Base-by-base conservation (phyloP, 2,797 vertebrate genomes). In the Gymnopithys bicolor region DNA sequence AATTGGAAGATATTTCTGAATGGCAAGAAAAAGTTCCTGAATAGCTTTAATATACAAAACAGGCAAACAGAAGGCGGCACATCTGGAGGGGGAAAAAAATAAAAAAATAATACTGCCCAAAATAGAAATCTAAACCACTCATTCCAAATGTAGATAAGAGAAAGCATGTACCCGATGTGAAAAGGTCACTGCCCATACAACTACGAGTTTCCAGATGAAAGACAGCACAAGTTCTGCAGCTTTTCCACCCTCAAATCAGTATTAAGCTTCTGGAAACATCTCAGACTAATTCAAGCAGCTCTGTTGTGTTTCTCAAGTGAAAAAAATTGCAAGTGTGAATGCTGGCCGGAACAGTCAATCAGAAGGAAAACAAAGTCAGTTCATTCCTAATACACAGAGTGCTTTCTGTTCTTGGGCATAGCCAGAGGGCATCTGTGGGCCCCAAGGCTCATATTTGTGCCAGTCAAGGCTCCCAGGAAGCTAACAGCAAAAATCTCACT, bases 141-240 rank as follows among this genome's bases (percentile, higher is more conserved):
- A 32, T 81, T 66, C 46, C 53, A 33, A 63, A 86, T 69, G 35
- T 7, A 84, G 70, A 17, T 46, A 48, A 78, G 67, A 77, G 41
- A 60, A 63, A 67, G 13, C 14, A 27, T 2, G 32, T 7, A 67
- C 21, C 35, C 0, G 0, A 8, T 51, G 60, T 11, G 56, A 79
- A 88, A 94, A 92, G 87, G 85, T 91, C 71, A 83, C 81, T 84
- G 74, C 80, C 85, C 78, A 74, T 48, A 32, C 21, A 80, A n/a
- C 55, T 33, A 3, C 23, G 41, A 68, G 30, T 49, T 89, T 75
- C 69, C 93, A 94, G 45, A 51, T 11, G 49, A 78, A 91, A 92
- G 75, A 27, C 4, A 67, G 41, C 62, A 43, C 32, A 45, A 75
- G 25, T 33, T 77, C 69, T 1, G 3, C 81, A 83, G 84, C 64